A percentile compares a stretch with the other conserved stretches of the same genome.
Conservation (phyloP, 2,888 invertebrate species). For the Junonia oenone region DNA sequence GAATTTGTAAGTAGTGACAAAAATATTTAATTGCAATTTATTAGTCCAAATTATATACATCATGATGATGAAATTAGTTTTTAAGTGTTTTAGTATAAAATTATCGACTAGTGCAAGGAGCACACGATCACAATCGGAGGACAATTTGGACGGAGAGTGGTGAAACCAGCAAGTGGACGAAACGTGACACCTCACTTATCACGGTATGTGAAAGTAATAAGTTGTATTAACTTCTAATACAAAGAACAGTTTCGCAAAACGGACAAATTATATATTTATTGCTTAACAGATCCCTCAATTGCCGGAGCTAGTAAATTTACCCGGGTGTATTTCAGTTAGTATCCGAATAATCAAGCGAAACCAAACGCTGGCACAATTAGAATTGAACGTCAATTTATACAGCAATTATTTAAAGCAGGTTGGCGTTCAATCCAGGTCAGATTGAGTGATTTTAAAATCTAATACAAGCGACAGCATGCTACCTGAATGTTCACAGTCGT, state of each 20-base stretch:
- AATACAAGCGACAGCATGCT: conserved; percentile 67
- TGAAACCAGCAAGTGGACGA: conserved; percentile 67
- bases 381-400: conserved; percentile 66
- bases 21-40: background rate
- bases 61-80: conserved; percentile 11
- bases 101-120: conserved; percentile 45
- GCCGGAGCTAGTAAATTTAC: background rate
- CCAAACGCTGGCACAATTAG: conserved; percentile 52
- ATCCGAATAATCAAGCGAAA: conserved; percentile 35
- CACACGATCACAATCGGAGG: conserved; percentile 48
- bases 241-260: conserved; percentile 13
- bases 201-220: conserved; percentile 65
- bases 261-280: background rate
- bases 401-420: conserved; percentile 68
- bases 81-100: conserved; percentile 43
- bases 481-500: conserved; percentile 50
- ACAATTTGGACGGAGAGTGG: conserved; percentile 66
- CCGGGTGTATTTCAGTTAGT: conserved; percentile 14
- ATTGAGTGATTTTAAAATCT: conserved; percentile 75
- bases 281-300: background rate
- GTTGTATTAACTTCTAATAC: conserved; percentile 58
- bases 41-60: background rate
- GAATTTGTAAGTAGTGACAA: background rate
- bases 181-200: conserved; percentile 74
- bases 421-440: conserved; percentile 71